phyloP scores from a whole-genome alignment of 1,140 invertebrate genomes.

The Eurosta solidaginis region DNA sequence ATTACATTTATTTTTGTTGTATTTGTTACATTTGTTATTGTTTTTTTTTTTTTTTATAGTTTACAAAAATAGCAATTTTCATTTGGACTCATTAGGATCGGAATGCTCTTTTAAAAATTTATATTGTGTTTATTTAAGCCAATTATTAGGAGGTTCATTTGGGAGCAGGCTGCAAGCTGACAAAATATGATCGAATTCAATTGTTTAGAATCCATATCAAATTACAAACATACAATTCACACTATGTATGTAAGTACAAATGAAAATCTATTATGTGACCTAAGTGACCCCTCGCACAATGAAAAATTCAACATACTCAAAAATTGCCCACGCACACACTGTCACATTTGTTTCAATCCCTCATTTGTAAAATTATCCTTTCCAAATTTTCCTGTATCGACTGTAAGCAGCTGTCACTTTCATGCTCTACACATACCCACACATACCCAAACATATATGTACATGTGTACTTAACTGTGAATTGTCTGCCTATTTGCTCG shows the following conservation, averaged over 20 bases:
- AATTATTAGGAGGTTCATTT: background rate
- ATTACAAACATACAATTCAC: background rate
- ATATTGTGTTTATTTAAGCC: constrained; percentile 23
- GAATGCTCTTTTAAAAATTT: background rate
- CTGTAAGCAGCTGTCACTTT: background rate
- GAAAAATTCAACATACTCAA: background rate
- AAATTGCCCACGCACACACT: background rate
- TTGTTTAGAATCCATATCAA: constrained; percentile 15
- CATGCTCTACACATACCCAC: too few relatives aligned
- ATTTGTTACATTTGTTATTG: too few relatives aligned
- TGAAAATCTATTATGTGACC: background rate
- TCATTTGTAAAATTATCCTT: background rate
- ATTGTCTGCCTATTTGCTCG: background rate
- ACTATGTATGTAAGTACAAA: background rate
- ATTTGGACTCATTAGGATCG: background rate
- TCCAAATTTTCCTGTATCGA: background rate
- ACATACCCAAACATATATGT: background rate
- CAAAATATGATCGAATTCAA: background rate
- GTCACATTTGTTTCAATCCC: background rate
- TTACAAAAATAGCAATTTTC: background rate
- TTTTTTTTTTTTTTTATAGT: background rate
- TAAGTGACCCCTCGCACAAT: background rate
- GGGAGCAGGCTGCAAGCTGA: too few relatives aligned
- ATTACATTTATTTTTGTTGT: background rate
- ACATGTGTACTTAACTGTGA: background rate